Conservation (phyloP, 2,797 vertebrate genomes). For the Sebastiscus albofasciatus region DNA sequence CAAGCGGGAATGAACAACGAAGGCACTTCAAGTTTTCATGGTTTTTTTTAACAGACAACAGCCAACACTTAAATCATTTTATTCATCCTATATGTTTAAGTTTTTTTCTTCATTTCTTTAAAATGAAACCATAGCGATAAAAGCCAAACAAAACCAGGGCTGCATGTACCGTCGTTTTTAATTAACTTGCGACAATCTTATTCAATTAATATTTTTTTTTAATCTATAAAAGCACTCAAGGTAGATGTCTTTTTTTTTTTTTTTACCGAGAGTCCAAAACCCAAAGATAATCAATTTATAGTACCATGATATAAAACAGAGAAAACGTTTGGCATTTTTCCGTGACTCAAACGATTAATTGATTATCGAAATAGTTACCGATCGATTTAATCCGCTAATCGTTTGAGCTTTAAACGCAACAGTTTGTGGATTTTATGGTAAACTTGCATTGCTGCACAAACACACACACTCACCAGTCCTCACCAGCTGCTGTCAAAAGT, state of each 20-base stretch:
- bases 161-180: neutral
- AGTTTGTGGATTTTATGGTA: neutral
- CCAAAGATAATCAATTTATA: neutral
- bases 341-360: neutral
- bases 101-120: neutral
- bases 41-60: conserved; percentile 21
- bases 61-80: neutral
- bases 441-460: neutral
- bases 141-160: neutral
- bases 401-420: neutral
- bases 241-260: neutral
- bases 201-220: neutral
- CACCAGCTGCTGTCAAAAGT: conserved; percentile 19
- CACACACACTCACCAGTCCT: neutral
- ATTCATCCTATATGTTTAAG: neutral
- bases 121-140: conserved; percentile 27
- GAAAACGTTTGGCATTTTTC: conserved; percentile 11
- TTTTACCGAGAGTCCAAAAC: neutral
- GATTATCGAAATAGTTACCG: neutral
- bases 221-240: neutral
- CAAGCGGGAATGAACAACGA: conserved; percentile 65
- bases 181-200: too few species aligned
- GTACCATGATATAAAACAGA: neutral
- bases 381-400: neutral
- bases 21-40: conserved; percentile 78